Percentiles rank a stretch among this genome's conserved stretches.
These are phyloP conservation scores for Neosilurus hyrtlii DNA, from an alignment of 2,797 vertebrate species.

Conservation along the genomic window DNA sequence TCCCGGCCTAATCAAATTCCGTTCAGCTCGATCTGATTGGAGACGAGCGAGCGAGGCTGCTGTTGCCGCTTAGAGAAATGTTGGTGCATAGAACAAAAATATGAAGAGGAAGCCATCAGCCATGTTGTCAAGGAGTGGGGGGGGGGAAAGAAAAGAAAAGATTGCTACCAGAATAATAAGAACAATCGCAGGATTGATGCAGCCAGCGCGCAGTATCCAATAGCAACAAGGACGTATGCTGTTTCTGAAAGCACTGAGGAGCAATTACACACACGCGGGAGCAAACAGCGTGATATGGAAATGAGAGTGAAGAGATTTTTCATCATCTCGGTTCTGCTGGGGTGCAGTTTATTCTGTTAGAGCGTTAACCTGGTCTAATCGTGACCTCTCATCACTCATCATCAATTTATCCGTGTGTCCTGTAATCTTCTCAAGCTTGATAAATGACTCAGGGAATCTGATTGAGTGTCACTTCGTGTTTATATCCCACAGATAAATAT, in stretches of 20 bases:
- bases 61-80: constrained; percentile 12
- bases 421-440: no score
- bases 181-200: constrained; percentile 17
- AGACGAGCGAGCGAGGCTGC: constrained; percentile 6
- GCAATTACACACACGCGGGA: constrained; percentile 13
- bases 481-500: neutral
- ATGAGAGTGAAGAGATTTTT: neutral
- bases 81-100: neutral
- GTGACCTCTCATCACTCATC: neutral
- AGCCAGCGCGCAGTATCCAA: constrained; percentile 1
- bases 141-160: neutral
- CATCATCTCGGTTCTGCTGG: neutral
- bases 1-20: constrained; percentile 64
- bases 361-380: neutral
- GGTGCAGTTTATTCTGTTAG: neutral
- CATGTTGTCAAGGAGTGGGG: neutral
- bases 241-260: constrained; percentile 8
- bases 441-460: neutral
- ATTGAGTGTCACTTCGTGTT: neutral
- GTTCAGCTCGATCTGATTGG: constrained; percentile 15
- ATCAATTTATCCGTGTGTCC: neutral
- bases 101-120: constrained; percentile 16
- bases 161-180: neutral
- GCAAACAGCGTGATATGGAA: constrained; percentile 1
- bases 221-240: constrained; percentile 14